A percentile compares a stretch with the other conserved stretches of the same genome.
Evolutionary conservation across 1,140 invertebrate genomes (phyloP).

Genomic region (Papilio aristodemus): DNA sequence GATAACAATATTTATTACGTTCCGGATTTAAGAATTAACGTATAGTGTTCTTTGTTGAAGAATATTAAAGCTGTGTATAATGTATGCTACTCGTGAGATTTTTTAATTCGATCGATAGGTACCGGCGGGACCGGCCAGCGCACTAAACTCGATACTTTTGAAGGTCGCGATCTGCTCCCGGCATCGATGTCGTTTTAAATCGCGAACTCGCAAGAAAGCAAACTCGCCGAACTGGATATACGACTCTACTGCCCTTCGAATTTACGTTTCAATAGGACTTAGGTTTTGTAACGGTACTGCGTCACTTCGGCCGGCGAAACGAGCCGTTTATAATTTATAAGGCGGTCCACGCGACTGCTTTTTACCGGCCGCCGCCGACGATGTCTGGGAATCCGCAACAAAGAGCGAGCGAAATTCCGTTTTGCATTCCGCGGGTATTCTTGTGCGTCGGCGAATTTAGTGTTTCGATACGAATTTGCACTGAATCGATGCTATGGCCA

Average conservation of each 20-base stretch:
- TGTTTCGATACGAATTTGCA: slow-evolving; percentile 67
- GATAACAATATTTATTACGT: slow-evolving; percentile 63
- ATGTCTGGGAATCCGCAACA: slow-evolving; percentile 78
- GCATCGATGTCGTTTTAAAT: slow-evolving; percentile 54
- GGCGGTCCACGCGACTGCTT: slow-evolving; percentile 70
- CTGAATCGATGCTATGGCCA: slow-evolving; percentile 52
- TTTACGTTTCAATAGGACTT: slow-evolving; percentile 48
- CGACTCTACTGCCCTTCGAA: slow-evolving; percentile 65
- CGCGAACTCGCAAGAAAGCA: slow-evolving; percentile 55
- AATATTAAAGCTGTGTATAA: slow-evolving; percentile 2
- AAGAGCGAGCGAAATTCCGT: slow-evolving; percentile 69
- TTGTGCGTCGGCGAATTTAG: slow-evolving; percentile 62
- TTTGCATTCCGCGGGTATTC: slow-evolving; percentile 74
- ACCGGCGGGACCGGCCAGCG: background rate
- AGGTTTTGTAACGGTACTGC: slow-evolving; percentile 71
- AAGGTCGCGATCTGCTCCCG: slow-evolving; percentile 39
- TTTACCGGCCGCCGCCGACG: slow-evolving; percentile 68
- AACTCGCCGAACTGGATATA: slow-evolving; percentile 55
- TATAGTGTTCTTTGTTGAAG: background rate
- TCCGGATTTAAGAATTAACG: slow-evolving; percentile 31
- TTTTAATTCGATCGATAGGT: slow-evolving; percentile 10
- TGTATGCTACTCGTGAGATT: background rate
- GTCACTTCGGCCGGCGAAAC: slow-evolving; percentile 50
- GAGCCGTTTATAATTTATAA: slow-evolving; percentile 72
- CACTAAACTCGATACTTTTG: slow-evolving; percentile 18